Conservation (phyloP, 1,140 invertebrate species). For the Gryllus bimaculatus region DNA sequence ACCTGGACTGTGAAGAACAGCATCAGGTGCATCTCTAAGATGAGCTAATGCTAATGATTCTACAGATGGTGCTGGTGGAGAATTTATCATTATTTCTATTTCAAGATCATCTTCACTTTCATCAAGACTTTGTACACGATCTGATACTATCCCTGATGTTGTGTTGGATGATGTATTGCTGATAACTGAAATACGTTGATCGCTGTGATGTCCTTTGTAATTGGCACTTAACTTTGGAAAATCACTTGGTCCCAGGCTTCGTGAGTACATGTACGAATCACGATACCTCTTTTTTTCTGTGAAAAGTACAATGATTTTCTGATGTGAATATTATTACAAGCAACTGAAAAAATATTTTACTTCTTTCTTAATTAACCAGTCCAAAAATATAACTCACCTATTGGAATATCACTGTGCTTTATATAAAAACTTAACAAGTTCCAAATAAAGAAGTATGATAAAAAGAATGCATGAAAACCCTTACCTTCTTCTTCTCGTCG, state of each 20-base stretch:
- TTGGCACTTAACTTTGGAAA: constrained; percentile 14
- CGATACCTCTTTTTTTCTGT: constrained; percentile 40
- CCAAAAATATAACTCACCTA: too few species aligned
- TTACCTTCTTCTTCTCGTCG: constrained; percentile 65
- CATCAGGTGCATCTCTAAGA: constrained; percentile 46
- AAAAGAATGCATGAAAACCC: neutral
- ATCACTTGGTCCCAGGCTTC: constrained; percentile 36
- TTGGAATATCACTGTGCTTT: too few species aligned
- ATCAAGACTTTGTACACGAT: constrained; percentile 86
- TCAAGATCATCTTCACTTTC: constrained; percentile 53
- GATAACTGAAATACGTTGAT: constrained; percentile 79
- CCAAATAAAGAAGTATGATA: too few species aligned
- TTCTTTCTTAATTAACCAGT: too few species aligned
- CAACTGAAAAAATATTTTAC: too few species aligned
- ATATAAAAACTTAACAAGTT: too few species aligned
- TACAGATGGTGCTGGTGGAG: constrained; percentile 55
- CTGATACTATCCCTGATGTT: constrained; percentile 89
- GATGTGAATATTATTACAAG: neutral
- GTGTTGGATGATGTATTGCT: constrained; percentile 88
- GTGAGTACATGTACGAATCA: constrained; percentile 45
- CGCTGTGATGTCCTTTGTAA: constrained; percentile 21
- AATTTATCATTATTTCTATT: constrained; percentile 72
- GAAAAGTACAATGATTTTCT: constrained; percentile 3
- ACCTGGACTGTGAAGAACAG: too few species aligned
- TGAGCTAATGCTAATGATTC: constrained; percentile 64